phyloP scores from a whole-genome alignment of 2,113 vertebrate genomes.

The Elaphurus davidianus region DNA sequence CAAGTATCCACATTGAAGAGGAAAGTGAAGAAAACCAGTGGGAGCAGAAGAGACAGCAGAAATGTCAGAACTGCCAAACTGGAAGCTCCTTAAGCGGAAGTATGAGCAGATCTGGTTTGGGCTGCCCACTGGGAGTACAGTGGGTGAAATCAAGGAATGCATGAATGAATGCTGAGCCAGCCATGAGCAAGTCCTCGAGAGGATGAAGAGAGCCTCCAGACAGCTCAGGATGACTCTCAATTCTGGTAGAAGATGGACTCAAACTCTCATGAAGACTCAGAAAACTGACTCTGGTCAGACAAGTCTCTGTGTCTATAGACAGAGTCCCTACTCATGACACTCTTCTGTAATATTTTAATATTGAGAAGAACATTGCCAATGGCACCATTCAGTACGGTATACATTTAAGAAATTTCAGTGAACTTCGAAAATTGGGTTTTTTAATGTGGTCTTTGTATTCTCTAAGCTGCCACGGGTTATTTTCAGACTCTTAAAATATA shows the following conservation, averaged over 20 bases:
- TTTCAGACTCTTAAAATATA: constrained; percentile 1
- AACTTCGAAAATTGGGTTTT: neutral
- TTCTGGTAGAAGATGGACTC: neutral
- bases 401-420: neutral
- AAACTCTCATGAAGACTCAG: neutral
- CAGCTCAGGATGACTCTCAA: neutral
- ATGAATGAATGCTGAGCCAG: neutral
- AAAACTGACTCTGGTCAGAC: neutral
- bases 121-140: neutral
- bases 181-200: neutral
- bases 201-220: neutral
- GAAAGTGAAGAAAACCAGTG: neutral
- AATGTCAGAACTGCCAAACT: neutral
- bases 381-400: neutral
- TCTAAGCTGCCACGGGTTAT: neutral
- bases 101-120: neutral
- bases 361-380: neutral
- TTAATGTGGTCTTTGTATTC: neutral
- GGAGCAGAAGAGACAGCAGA: neutral
- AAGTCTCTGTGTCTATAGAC: neutral
- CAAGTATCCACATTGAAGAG: neutral
- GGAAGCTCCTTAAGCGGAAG: neutral
- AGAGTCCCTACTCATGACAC: neutral
- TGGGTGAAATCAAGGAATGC: neutral
- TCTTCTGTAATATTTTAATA: neutral